These are phyloP conservation scores for Elysia chlorotica DNA, from an alignment of 1,140 invertebrate species.

Conservation along the genomic window DNA sequence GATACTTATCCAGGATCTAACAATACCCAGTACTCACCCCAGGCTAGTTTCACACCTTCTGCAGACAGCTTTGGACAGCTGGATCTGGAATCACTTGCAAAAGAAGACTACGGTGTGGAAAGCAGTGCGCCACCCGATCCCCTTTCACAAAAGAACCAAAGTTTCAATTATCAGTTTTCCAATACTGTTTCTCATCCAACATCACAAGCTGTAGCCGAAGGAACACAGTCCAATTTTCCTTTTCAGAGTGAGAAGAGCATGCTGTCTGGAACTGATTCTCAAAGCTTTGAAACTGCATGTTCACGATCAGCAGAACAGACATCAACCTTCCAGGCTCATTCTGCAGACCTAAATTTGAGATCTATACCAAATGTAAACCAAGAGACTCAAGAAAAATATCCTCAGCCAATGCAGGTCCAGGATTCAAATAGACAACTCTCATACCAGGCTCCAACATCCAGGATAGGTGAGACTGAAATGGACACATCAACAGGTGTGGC, in stretches of 20 bases:
- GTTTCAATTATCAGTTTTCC: too few species aligned
- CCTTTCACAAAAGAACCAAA: background rate
- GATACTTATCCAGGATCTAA: background rate
- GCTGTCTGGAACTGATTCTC: background rate
- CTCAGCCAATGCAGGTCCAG: slow-evolving; percentile 19
- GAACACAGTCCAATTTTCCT: background rate
- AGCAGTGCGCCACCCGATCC: background rate
- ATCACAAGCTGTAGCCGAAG: too few species aligned
- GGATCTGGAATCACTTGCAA: background rate
- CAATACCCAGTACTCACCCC: background rate
- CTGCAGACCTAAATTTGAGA: background rate
- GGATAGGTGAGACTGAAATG: slow-evolving; percentile 13
- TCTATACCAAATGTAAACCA: background rate
- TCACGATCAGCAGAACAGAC: background rate
- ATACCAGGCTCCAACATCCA: background rate
- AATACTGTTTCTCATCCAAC: too few species aligned
- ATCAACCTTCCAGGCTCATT: background rate
- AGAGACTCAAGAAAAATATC: background rate
- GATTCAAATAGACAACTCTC: background rate
- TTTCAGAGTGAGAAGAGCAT: background rate
- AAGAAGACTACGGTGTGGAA: background rate
- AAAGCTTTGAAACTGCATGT: background rate
- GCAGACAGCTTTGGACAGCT: background rate
- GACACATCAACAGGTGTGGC: slow-evolving; percentile 3
- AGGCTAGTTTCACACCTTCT: background rate